These are phyloP conservation scores for Coregonus sp. DNA, from an alignment of 2,797 vertebrate genomes.

Conservation along the genomic window DNA sequence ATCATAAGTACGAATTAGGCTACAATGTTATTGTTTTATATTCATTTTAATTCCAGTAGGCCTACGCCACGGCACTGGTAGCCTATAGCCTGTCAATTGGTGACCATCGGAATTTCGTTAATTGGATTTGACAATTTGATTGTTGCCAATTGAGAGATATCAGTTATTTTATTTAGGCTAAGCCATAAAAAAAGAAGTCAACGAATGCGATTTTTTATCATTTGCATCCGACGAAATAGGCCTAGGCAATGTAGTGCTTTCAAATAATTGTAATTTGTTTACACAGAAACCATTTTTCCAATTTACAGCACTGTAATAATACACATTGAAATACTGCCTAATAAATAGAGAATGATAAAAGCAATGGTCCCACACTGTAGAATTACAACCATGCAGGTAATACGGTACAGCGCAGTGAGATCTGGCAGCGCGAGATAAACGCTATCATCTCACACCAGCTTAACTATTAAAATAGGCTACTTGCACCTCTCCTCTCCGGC, in stretches of 20 bases:
- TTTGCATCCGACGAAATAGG: not conserved
- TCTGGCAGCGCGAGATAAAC: constrained; percentile 67
- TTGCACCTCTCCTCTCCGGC: constrained; percentile 31
- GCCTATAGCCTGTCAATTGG: no score
- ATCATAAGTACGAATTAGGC: no score
- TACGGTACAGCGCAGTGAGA: constrained; percentile 16
- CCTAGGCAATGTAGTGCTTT: not conserved
- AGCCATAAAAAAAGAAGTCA: not conserved
- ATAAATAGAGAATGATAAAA: not conserved
- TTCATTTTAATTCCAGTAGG: no score
- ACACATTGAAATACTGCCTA: not conserved
- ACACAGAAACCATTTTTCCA: not conserved
- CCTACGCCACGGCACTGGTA: no score
- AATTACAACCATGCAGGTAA: constrained; percentile 1
- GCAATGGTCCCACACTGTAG: not conserved
- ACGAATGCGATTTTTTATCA: not conserved
- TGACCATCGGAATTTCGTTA: not conserved
- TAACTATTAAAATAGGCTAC: constrained; percentile 50
- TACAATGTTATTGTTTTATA: no score
- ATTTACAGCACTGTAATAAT: not conserved
- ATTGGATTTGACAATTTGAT: not conserved
- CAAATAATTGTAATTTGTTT: not conserved
- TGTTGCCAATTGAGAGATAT: not conserved
- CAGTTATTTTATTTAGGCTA: not conserved
- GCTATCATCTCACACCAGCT: constrained; percentile 67